phyloP scores from a whole-genome alignment of 2,113 vertebrate genomes.

The Cheilinus undulatus region DNA sequence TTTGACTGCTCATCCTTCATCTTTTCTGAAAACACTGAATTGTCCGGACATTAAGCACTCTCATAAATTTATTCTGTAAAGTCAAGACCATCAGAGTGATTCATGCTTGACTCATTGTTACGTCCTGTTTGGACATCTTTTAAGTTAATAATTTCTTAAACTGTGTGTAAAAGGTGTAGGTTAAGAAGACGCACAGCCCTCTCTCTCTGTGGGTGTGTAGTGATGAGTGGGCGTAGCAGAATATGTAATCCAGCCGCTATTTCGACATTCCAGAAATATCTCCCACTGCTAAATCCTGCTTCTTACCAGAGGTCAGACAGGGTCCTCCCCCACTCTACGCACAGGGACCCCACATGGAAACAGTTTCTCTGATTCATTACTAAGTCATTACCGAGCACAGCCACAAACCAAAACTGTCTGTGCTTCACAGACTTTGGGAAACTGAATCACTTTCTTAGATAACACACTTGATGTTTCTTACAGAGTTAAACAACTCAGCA shows the following conservation, averaged over 20 bases:
- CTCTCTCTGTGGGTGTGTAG: constrained; percentile 14
- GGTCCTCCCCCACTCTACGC: not conserved
- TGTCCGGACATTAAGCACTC: too few species aligned
- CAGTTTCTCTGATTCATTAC: constrained; percentile 4
- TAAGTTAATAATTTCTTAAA: constrained; percentile 9
- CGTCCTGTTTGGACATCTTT: not conserved
- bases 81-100: not conserved
- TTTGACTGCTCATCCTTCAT: too few species aligned
- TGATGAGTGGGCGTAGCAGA: constrained; percentile 14
- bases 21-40: too few species aligned
- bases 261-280: constrained; percentile 65
- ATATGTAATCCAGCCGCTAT: constrained; percentile 66
- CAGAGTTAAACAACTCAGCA: not conserved
- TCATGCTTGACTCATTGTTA: not conserved
- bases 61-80: too few species aligned
- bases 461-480: not conserved
- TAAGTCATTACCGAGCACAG: not conserved
- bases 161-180: too few species aligned
- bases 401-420: not conserved
- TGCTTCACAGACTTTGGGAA: not conserved
- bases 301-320: not conserved
- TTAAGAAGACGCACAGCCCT: not conserved
- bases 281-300: constrained; percentile 12
- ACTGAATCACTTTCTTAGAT: not conserved
- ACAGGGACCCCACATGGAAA: not conserved